These are phyloP conservation scores for Brenthis daphne DNA, from an alignment of 2,888 invertebrate species.

Conservation along the genomic window DNA sequence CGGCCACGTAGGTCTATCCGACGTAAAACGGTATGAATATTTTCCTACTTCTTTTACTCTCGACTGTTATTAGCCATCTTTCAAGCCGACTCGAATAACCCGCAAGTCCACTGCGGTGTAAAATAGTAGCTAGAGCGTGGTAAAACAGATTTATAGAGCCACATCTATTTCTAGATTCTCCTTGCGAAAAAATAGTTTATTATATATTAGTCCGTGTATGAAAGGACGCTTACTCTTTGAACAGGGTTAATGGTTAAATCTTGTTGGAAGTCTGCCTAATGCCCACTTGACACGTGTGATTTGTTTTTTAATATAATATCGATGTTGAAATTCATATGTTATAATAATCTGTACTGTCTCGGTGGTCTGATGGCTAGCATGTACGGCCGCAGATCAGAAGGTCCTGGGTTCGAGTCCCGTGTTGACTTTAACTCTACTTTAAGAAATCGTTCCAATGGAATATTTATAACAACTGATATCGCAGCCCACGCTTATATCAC, in stretches of 20 bases:
- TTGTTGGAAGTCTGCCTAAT: constrained; percentile 69
- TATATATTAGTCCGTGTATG: constrained; percentile 45
- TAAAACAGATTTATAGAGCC: constrained; percentile 47
- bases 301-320: constrained; percentile 42
- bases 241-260: constrained; percentile 58
- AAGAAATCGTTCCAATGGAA: too few species aligned
- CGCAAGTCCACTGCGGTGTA: constrained; percentile 43
- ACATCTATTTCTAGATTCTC: constrained; percentile 49
- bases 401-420: too few species aligned
- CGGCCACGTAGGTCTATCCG: constrained; percentile 26
- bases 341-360: not conserved
- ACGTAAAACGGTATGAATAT: constrained; percentile 10
- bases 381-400: too few species aligned
- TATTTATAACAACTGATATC: too few species aligned
- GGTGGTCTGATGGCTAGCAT: too few species aligned
- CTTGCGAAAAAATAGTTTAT: constrained; percentile 57
- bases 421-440: too few species aligned
- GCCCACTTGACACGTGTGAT: constrained; percentile 53
- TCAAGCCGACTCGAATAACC: constrained; percentile 21
- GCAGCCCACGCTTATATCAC: too few species aligned
- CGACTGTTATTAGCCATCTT: constrained; percentile 9
- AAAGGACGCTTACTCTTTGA: constrained; percentile 46
- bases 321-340: constrained; percentile 6
- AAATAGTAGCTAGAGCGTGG: constrained; percentile 47
- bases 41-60: constrained; percentile 8